Conservation (phyloP, 2,113 vertebrate species). For the Poeciliopsis occidentalis region DNA sequence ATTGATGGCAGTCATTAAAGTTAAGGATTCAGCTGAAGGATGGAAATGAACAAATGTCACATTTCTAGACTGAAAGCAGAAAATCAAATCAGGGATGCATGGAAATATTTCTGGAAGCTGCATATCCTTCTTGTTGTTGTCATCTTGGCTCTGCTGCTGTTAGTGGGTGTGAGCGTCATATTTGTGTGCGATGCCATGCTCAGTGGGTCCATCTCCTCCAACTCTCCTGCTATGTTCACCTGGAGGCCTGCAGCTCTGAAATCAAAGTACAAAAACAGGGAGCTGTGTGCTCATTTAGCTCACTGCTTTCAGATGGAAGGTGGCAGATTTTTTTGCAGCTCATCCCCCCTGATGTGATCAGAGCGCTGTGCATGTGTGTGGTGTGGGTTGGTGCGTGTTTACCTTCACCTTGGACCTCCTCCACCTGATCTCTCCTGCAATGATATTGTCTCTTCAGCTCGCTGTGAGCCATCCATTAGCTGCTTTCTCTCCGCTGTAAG, state of each 20-base stretch:
- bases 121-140: not conserved
- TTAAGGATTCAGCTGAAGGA: too few relatives aligned
- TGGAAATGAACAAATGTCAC: too few relatives aligned
- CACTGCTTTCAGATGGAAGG: constrained; percentile 51
- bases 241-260: constrained; percentile 46
- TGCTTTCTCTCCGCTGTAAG: constrained; percentile 23
- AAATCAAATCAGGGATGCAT: not conserved
- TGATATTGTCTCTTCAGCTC: constrained; percentile 19
- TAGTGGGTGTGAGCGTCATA: constrained; percentile 7
- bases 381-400: constrained; percentile 9
- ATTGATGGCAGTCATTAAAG: too few relatives aligned
- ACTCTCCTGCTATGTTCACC: constrained; percentile 54
- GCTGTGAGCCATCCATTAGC: constrained; percentile 29
- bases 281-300: constrained; percentile 64
- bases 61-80: too few relatives aligned
- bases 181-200: constrained; percentile 36
- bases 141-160: constrained; percentile 3
- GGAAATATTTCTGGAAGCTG: constrained; percentile 9
- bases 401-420: constrained; percentile 46
- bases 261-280: constrained; percentile 66
- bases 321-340: constrained; percentile 47
- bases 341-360: constrained; percentile 56
- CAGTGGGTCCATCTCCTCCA: constrained; percentile 22
- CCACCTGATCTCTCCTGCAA: constrained; percentile 20
- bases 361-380: constrained; percentile 27